Evolutionary conservation across 2,113 vertebrate genomes (phyloP).

Genomic region (Syrmaticus mikado): DNA sequence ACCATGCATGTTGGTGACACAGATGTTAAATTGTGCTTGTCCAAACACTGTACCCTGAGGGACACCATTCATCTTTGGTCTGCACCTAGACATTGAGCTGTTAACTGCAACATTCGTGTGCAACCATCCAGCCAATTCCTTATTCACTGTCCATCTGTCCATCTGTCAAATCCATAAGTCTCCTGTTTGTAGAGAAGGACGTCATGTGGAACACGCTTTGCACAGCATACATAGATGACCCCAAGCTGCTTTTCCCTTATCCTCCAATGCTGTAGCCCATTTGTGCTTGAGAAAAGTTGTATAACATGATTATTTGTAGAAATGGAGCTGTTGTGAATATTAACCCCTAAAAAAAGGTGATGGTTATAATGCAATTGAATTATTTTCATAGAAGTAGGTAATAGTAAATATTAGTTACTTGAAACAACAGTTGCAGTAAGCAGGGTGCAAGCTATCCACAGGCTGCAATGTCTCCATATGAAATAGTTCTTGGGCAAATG

Average conservation of each 20-base stretch:
- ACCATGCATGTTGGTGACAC: not conserved
- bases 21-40: not conserved
- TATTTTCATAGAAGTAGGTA: not conserved
- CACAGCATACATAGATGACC: not conserved
- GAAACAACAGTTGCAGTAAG: not conserved
- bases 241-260: not conserved
- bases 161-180: not conserved
- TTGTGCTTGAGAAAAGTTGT: not conserved
- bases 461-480: not conserved
- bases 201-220: not conserved
- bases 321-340: not conserved
- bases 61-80: not conserved
- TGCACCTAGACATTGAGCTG: not conserved
- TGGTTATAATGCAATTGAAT: not conserved
- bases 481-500: constrained; percentile 24
- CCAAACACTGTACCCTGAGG: not conserved
- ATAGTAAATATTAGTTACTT: not conserved
- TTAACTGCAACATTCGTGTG: not conserved
- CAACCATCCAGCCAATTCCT: not conserved
- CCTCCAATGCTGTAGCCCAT: not conserved
- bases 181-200: not conserved
- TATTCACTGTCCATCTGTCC: not conserved
- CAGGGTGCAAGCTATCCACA: not conserved
- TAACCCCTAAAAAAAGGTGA: not conserved
- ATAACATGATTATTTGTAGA: not conserved